phyloP scores from a whole-genome alignment of 35 echinoderm and acorn worm species.

The Diadema setosum region DNA sequence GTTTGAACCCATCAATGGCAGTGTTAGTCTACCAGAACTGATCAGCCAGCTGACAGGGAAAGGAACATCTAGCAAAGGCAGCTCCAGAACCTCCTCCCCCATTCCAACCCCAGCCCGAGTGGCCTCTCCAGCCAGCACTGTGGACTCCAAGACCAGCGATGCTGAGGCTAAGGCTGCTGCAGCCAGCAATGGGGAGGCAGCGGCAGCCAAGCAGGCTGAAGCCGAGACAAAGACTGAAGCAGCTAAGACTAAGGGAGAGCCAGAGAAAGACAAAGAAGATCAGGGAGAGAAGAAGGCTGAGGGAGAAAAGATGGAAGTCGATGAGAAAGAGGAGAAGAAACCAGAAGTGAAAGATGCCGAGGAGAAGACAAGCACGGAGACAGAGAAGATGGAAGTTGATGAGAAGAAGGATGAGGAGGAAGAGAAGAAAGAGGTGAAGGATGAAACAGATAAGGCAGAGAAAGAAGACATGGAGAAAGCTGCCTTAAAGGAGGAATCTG shows the following conservation, averaged over 20 bases:
- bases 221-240: not conserved
- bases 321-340: not conserved
- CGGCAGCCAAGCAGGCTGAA: not conserved
- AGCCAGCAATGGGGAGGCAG: not conserved
- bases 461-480: not conserved
- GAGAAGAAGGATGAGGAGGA: slow-evolving; percentile 14
- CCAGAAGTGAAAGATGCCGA: slow-evolving; percentile 1
- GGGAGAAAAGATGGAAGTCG: not conserved
- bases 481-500: not conserved
- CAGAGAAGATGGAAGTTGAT: not conserved
- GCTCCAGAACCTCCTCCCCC: slow-evolving; percentile 80
- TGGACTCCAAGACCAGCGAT: slow-evolving; percentile 40
- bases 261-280: not conserved
- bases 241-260: not conserved
- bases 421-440: slow-evolving; percentile 14
- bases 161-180: not conserved
- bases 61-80: slow-evolving; percentile 68
- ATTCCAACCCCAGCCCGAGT: slow-evolving; percentile 52
- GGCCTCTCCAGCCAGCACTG: slow-evolving; percentile 14
- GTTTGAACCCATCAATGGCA: slow-evolving; percentile 97
- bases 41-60: slow-evolving; percentile 27
- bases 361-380: too few relatives aligned
- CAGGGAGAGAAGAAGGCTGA: not conserved
- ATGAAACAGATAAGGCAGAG: not conserved
- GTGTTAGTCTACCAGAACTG: slow-evolving; percentile 80